phyloP scores from a whole-genome alignment of 2,888 invertebrate species.

The Drosophila eohydei region DNA sequence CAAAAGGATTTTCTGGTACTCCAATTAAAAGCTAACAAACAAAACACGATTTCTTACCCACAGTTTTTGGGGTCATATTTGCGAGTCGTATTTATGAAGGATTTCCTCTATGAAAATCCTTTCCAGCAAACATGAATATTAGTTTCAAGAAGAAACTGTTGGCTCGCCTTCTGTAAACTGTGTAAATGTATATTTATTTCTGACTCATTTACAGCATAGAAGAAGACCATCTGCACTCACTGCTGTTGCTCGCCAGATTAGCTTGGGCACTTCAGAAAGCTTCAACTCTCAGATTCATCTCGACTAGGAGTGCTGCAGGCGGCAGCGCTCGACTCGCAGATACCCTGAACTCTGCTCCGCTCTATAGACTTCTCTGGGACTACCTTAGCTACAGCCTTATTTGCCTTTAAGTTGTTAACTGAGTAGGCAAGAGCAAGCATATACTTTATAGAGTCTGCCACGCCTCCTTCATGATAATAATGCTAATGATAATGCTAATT shows the following conservation, averaged over 20 bases:
- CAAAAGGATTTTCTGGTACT: slow-evolving; percentile 17
- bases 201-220: background rate
- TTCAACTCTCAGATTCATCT: background rate
- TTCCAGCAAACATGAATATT: background rate
- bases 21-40: slow-evolving; percentile 35
- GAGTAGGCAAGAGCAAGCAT: too few relatives aligned
- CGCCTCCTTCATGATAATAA: too few relatives aligned
- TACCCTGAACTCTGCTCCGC: background rate
- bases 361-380: too few relatives aligned
- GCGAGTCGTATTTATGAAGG: background rate
- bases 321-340: background rate
- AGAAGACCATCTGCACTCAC: background rate
- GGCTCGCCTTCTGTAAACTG: background rate
- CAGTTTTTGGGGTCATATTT: slow-evolving; percentile 18
- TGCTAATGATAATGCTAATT: too few relatives aligned
- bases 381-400: too few relatives aligned
- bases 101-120: background rate
- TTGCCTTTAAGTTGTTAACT: too few relatives aligned
- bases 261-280: background rate
- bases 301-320: background rate
- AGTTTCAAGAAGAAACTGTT: background rate
- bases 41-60: slow-evolving; percentile 10
- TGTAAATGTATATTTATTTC: background rate
- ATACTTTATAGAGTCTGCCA: too few relatives aligned
- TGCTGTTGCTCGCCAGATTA: background rate